A percentile compares a stretch with the other conserved stretches of the same genome.
Evolutionary conservation across 2,797 vertebrate species (phyloP).

Genomic region (Gouania willdenowi): DNA sequence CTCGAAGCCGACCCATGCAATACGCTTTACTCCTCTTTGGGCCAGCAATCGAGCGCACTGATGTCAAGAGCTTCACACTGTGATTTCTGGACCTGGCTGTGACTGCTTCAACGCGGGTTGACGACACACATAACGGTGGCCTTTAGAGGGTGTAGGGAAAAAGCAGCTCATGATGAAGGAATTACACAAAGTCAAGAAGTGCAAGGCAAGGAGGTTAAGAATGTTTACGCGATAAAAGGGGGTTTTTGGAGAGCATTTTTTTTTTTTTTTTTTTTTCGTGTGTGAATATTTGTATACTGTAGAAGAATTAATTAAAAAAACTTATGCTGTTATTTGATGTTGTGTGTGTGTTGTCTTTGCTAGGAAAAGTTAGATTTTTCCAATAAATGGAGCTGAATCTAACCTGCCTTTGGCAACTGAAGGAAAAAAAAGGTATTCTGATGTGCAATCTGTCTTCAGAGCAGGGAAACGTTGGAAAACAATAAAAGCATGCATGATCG

Average conservation of each 20-base stretch:
- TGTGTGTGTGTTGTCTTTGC: conserved; percentile 35
- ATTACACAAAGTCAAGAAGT: conserved; percentile 12
- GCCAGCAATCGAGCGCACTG: conserved; percentile 54
- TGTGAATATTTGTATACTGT: conserved; percentile 91
- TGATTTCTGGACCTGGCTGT: conserved; percentile 69
- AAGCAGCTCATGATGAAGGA: conserved; percentile 50
- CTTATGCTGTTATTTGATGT: conserved; percentile 65
- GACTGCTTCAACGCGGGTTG: conserved; percentile 7
- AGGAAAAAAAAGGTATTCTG: conserved; percentile 18
- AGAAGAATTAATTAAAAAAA: conserved; percentile 85
- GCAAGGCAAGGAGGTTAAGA: conserved; percentile 49
- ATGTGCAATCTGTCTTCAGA: conserved; percentile 59
- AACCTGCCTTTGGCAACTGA: neutral
- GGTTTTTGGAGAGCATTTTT: conserved; percentile 75
- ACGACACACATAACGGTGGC: neutral
- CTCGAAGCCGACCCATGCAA: conserved; percentile 52
- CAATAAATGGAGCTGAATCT: too few relatives aligned
- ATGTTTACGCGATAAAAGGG: conserved; percentile 85
- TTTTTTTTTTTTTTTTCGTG: too few relatives aligned
- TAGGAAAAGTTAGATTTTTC: too few relatives aligned
- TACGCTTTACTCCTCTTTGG: conserved; percentile 37
- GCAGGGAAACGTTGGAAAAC: conserved; percentile 30
- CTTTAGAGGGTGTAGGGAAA: conserved; percentile 19
- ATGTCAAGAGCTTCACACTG: conserved; percentile 89
- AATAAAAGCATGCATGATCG: conserved; percentile 63